Evolutionary conservation across 2,888 invertebrate genomes (phyloP).

Genomic region (Pollenia griseotomentosa): DNA sequence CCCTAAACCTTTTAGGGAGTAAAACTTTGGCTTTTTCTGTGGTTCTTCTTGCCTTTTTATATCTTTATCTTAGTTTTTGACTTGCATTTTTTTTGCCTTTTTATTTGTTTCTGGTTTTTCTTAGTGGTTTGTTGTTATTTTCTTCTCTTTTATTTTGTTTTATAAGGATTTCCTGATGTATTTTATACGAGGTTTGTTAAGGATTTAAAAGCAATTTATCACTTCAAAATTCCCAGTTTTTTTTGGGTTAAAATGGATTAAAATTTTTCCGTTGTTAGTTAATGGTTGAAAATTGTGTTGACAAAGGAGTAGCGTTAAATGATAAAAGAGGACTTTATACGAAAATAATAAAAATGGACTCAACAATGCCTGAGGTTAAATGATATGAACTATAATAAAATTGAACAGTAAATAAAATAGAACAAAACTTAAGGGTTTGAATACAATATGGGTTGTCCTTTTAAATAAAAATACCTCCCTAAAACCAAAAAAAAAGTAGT

Average conservation of each 20-base stretch:
- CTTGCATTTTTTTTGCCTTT: slow-evolving; percentile 31
- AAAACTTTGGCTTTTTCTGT: slow-evolving; percentile 37
- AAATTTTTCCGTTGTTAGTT: slow-evolving; percentile 23
- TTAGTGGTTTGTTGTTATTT: slow-evolving; percentile 17
- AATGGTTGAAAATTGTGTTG: not conserved
- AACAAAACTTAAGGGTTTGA: no score
- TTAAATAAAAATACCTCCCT: no score
- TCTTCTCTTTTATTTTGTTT: slow-evolving; percentile 6
- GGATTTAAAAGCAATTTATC: slow-evolving; percentile 54
- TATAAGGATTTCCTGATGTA: slow-evolving; percentile 50
- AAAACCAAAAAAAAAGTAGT: no score
- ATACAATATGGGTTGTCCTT: no score
- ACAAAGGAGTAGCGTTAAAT: not conserved
- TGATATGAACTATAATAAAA: no score
- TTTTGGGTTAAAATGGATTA: slow-evolving; percentile 39
- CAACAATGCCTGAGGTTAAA: no score
- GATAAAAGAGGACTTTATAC: no score
- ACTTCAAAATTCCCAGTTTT: slow-evolving; percentile 51
- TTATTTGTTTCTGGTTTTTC: slow-evolving; percentile 19
- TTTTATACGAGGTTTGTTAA: slow-evolving; percentile 51
- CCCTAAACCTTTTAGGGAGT: slow-evolving; percentile 46
- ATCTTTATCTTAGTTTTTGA: slow-evolving; percentile 5
- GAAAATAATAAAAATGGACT: no score
- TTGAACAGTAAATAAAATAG: no score
- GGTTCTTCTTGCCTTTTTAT: not conserved